These are phyloP conservation scores for Epinotia demarniana DNA, from an alignment of 2,888 invertebrate species.

Conservation along the genomic window DNA sequence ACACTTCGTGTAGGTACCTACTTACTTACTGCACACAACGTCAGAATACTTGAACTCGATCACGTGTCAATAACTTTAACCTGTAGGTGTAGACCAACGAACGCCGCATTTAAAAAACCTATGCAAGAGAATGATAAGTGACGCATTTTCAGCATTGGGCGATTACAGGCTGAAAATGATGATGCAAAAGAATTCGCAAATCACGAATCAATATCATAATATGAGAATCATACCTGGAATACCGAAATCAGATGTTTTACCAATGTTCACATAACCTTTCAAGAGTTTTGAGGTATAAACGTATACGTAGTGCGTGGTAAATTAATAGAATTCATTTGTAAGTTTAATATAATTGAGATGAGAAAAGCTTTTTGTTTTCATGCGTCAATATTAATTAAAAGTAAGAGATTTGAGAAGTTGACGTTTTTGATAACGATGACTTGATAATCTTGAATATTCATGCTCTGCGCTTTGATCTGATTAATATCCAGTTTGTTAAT, in stretches of 20 bases:
- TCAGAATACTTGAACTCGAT: conserved; percentile 34
- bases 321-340: no score
- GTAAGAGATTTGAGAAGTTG: neutral
- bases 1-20: conserved; percentile 51
- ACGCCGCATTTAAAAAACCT: neutral
- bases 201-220: neutral
- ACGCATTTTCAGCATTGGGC: neutral
- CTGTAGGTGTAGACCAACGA: conserved; percentile 1
- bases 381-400: neutral
- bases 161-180: neutral
- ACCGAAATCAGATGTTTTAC: no score
- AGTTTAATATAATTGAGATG: neutral
- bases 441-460: conserved; percentile 7
- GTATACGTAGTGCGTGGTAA: no score
- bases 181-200: neutral
- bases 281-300: no score
- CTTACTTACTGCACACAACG: conserved; percentile 38
- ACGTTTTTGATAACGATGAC: conserved; percentile 13
- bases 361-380: neutral
- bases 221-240: no score
- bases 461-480: conserved; percentile 13
- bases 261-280: no score
- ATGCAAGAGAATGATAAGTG: neutral
- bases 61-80: conserved; percentile 38
- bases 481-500: neutral